Percentiles rank a stretch among this genome's conserved stretches.
phyloP scores from a whole-genome alignment of 1,140 invertebrate species.

The Carposina sasakii region DNA sequence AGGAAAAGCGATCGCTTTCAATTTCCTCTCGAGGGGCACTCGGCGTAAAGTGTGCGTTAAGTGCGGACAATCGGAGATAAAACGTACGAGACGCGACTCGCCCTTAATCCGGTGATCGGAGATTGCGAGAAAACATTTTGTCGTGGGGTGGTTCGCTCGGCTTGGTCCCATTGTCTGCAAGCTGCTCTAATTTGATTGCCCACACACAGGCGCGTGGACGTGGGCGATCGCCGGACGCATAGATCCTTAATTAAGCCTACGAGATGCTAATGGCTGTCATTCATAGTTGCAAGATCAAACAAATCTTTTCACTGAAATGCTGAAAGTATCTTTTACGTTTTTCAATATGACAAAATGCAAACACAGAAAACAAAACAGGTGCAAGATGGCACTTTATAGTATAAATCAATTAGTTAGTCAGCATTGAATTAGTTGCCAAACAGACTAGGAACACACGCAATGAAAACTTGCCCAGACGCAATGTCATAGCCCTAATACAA shows the following conservation, averaged over 20 bases:
- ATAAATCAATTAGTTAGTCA: too few species aligned
- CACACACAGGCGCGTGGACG: conserved; percentile 39
- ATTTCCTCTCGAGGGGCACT: conserved; percentile 69
- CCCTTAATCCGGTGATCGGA: conserved; percentile 70
- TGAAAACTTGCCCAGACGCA: conserved; percentile 46
- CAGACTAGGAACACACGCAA: too few species aligned
- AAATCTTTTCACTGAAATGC: too few species aligned
- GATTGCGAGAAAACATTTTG: conserved; percentile 71
- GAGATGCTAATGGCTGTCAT: conserved; percentile 50
- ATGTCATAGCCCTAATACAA: conserved; percentile 39
- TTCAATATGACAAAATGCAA: too few species aligned
- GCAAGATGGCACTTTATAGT: too few species aligned
- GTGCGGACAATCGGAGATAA: conserved; percentile 71
- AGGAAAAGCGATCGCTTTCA: conserved; percentile 69
- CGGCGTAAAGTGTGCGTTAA: conserved; percentile 68
- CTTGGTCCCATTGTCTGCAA: conserved; percentile 57
- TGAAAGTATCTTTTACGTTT: too few species aligned
- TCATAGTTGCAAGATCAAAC: conserved; percentile 39
- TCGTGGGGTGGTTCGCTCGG: conserved; percentile 60
- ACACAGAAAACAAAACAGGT: too few species aligned
- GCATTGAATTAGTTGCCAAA: too few species aligned
- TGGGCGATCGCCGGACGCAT: conserved; percentile 41
- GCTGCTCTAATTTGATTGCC: conserved; percentile 59
- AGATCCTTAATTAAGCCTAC: conserved; percentile 56
- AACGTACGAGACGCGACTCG: conserved; percentile 65